Conservation (phyloP, 2,113 vertebrate species). For the Chrysochloris asiatica region DNA sequence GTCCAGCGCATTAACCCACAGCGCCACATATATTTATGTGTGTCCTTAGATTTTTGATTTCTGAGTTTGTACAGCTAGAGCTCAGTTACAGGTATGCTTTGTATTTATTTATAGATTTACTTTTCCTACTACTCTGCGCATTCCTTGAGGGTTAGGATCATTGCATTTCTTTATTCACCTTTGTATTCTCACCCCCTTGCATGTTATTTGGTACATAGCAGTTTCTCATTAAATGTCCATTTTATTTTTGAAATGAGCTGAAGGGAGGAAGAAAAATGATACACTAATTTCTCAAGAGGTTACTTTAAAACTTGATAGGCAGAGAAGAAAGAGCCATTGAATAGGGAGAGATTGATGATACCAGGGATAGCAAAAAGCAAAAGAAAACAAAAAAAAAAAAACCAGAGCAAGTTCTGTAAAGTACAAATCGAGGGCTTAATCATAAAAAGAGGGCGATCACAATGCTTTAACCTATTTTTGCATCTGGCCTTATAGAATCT, state of each 20-base stretch:
- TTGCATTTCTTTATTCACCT: neutral
- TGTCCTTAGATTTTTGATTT: neutral
- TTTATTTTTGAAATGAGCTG: neutral
- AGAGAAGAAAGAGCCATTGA: neutral
- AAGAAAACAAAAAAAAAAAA: neutral
- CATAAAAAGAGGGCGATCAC: neutral
- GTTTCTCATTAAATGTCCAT: constrained; percentile 23
- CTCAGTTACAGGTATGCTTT: neutral
- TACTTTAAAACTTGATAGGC: neutral
- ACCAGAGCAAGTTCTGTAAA: neutral
- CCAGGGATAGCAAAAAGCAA: too few relatives aligned
- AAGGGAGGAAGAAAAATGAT: neutral
- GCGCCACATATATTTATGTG: too few relatives aligned
- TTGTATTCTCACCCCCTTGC: neutral
- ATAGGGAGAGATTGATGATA: neutral
- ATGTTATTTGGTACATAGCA: neutral
- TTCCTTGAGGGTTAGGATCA: neutral
- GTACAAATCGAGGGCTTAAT: neutral
- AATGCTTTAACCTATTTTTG: constrained; percentile 21
- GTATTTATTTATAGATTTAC: neutral
- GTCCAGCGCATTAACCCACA: too few relatives aligned
- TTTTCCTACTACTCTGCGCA: neutral
- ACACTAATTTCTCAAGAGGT: neutral
- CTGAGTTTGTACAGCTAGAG: neutral
- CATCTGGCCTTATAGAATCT: neutral